Evolutionary conservation across 2,888 invertebrate genomes (phyloP).

Genomic region (Auanema sp.): DNA sequence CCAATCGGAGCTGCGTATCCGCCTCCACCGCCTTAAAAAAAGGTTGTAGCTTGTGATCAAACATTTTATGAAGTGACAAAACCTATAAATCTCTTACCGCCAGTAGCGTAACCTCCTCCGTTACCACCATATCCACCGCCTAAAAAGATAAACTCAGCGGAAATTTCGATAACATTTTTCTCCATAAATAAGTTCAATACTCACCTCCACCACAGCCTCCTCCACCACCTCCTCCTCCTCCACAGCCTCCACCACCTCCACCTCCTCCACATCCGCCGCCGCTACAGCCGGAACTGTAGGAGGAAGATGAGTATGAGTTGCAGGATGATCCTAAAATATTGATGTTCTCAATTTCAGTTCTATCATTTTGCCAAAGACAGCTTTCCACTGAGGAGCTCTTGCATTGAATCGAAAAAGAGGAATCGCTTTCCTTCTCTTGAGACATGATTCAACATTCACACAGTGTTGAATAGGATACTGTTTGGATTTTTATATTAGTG

Average conservation of each 20-base stretch:
- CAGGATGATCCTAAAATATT: not conserved
- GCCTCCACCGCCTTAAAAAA: constrained; percentile 7
- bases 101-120: constrained; percentile 18
- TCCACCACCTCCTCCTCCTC: constrained; percentile 14
- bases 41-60: no score
- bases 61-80: not conserved
- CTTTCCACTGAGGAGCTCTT: no score
- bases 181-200: not conserved
- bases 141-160: constrained; percentile 2
- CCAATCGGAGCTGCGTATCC: constrained; percentile 13
- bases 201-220: constrained; percentile 10
- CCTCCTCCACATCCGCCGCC: constrained; percentile 9
- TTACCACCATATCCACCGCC: constrained; percentile 20
- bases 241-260: constrained; percentile 13
- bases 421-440: no score
- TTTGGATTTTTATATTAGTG: not conserved
- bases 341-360: no score
- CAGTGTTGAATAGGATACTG: no score
- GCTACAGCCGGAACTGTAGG: not conserved
- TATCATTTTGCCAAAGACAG: no score
- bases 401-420: no score
- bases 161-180: no score
- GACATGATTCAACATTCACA: no score
- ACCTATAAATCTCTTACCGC: constrained; percentile 14
- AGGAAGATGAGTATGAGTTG: not conserved